Percentiles rank a stretch among this genome's conserved stretches.
Conservation (phyloP, 2,888 invertebrate genomes). For the Arge pagana region DNA sequence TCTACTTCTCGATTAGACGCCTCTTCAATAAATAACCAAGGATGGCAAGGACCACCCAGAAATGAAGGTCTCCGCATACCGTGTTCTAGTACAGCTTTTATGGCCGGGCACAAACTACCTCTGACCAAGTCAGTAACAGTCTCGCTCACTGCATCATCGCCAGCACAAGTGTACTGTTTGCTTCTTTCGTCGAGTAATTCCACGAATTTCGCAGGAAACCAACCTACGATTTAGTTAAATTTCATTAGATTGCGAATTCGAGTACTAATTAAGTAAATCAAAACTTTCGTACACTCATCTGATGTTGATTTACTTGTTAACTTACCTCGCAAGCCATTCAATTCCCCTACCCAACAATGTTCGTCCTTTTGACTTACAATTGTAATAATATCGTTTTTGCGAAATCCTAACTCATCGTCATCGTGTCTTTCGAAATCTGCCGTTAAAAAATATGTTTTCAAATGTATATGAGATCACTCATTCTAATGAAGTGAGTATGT, state of each 20-base stretch:
- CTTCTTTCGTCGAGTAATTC: slow-evolving; percentile 94
- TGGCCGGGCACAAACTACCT: slow-evolving; percentile 89
- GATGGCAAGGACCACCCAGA: slow-evolving; percentile 90
- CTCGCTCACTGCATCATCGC: slow-evolving; percentile 97
- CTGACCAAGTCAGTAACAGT: slow-evolving; percentile 95
- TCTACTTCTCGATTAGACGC: slow-evolving; percentile 96
- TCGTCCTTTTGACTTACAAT: slow-evolving; percentile 97
- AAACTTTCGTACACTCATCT: neutral
- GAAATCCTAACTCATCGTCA: slow-evolving; percentile 97
- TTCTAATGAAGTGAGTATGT: slow-evolving; percentile 22
- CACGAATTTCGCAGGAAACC: slow-evolving; percentile 98
- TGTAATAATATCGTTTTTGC: slow-evolving; percentile 98
- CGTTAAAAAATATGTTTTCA: slow-evolving; percentile 28
- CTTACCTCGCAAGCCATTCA: slow-evolving; percentile 85
- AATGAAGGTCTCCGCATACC: slow-evolving; percentile 92
- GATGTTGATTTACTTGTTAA: neutral
- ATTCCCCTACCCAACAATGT: slow-evolving; percentile 97
- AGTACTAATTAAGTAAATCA: neutral
- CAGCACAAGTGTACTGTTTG: slow-evolving; percentile 88
- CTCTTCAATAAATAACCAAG: slow-evolving; percentile 98
- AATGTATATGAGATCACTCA: neutral
- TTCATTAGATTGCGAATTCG: neutral
- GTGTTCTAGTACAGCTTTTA: slow-evolving; percentile 93
- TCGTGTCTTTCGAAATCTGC: slow-evolving; percentile 95
- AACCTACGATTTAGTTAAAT: slow-evolving; percentile 62